phyloP scores from a whole-genome alignment of 1,140 invertebrate genomes.

The Campoletis sonorensis region DNA sequence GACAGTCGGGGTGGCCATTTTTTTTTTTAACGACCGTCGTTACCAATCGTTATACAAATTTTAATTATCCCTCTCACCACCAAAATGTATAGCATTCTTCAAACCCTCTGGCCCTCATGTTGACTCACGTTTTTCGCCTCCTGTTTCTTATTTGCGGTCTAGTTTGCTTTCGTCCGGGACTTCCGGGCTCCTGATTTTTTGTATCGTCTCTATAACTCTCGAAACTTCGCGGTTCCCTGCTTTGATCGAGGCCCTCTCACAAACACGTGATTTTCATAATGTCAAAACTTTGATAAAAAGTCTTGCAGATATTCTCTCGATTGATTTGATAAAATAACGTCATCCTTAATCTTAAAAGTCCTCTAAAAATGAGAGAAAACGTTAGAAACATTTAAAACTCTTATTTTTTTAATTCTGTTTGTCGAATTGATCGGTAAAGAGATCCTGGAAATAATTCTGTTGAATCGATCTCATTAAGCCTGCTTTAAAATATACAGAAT shows the following conservation, averaged over 20 bases:
- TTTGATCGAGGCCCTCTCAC: neutral
- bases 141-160: slow-evolving; percentile 24
- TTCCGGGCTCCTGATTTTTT: slow-evolving; percentile 31
- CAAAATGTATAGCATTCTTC: slow-evolving; percentile 18
- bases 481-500: neutral
- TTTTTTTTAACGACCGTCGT: slow-evolving; percentile 29
- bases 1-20: neutral
- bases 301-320: neutral
- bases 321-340: neutral
- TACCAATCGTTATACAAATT: slow-evolving; percentile 23
- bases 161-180: slow-evolving; percentile 9
- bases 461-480: slow-evolving; percentile 12
- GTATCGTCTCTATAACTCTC: neutral
- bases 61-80: slow-evolving; percentile 27
- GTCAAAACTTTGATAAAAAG: neutral
- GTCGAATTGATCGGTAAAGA: too few relatives aligned
- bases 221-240: neutral
- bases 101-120: neutral
- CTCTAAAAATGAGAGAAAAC: neutral
- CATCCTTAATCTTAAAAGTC: neutral
- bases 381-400: too few relatives aligned
- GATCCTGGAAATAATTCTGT: slow-evolving; percentile 1
- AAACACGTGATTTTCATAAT: slow-evolving; percentile 25
- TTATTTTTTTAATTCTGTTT: too few relatives aligned
- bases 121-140: slow-evolving; percentile 11